phyloP scores from a whole-genome alignment of 2,113 vertebrate genomes.

The Cercopithecus mona region DNA sequence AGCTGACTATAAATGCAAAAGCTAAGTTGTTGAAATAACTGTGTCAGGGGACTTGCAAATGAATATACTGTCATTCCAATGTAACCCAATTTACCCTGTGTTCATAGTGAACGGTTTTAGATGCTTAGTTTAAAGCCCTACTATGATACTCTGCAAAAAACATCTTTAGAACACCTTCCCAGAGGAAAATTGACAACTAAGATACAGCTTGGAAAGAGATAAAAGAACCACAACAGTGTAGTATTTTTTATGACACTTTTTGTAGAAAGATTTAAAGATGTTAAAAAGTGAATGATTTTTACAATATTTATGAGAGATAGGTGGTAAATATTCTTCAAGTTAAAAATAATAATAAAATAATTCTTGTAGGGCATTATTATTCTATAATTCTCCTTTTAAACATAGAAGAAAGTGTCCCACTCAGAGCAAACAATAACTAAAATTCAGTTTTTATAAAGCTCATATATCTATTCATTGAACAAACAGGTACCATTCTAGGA shows the following conservation, averaged over 20 bases:
- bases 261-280: neutral
- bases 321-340: neutral
- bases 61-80: slow-evolving; percentile 62
- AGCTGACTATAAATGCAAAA: slow-evolving; percentile 56
- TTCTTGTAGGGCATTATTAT: neutral
- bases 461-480: neutral
- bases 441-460: neutral
- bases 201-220: slow-evolving; percentile 11
- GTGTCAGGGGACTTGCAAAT: slow-evolving; percentile 66
- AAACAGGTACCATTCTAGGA: neutral
- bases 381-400: neutral
- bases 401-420: neutral
- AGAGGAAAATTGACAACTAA: slow-evolving; percentile 48
- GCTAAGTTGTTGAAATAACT: slow-evolving; percentile 64
- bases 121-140: slow-evolving; percentile 44
- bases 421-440: neutral
- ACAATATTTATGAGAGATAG: neutral
- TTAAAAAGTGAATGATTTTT: neutral
- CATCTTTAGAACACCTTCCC: slow-evolving; percentile 41
- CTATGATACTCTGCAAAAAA: slow-evolving; percentile 46
- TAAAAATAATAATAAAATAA: slow-evolving; percentile 27
- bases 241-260: neutral
- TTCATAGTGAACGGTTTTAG: slow-evolving; percentile 63
- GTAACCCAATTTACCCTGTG: slow-evolving; percentile 66
- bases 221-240: neutral